phyloP scores from a whole-genome alignment of 1,140 invertebrate genomes.

The Coptotermes formosanus region DNA sequence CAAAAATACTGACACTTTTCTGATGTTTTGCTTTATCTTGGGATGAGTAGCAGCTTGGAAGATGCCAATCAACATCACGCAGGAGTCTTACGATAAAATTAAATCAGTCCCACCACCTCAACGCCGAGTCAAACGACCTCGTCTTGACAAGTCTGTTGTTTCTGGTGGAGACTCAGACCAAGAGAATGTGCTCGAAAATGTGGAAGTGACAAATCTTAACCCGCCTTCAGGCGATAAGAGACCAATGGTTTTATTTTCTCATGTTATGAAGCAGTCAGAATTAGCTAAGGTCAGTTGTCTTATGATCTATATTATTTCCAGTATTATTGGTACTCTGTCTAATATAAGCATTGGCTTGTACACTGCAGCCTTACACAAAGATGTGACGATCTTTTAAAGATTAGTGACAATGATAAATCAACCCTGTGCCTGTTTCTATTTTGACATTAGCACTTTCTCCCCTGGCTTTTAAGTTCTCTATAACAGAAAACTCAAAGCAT shows the following conservation, averaged over 20 bases:
- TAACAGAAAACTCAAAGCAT: no score
- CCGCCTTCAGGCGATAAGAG: background rate
- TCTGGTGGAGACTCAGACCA: constrained; percentile 47
- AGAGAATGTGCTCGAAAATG: constrained; percentile 40
- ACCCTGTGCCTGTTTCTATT: no score
- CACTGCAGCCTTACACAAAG: no score
- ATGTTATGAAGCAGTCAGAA: background rate
- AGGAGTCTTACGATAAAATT: constrained; percentile 81
- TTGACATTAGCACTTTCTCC: no score
- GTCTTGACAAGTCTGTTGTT: background rate
- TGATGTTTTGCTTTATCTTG: constrained; percentile 33
- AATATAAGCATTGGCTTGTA: no score
- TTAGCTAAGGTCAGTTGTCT: constrained; percentile 3
- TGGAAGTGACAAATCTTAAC: constrained; percentile 6
- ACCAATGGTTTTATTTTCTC: constrained; percentile 20
- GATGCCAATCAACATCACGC: constrained; percentile 83
- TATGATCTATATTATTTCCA: background rate
- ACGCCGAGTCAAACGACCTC: constrained; percentile 3
- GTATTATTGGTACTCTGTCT: no score
- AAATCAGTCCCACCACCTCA: constrained; percentile 47
- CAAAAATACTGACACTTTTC: background rate
- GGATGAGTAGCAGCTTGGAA: constrained; percentile 80
- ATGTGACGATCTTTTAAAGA: no score
- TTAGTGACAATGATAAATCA: no score
- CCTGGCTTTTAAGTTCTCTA: no score